phyloP scores from a whole-genome alignment of 2,113 vertebrate species.

The Sinocyclocheilus anophthalmus region DNA sequence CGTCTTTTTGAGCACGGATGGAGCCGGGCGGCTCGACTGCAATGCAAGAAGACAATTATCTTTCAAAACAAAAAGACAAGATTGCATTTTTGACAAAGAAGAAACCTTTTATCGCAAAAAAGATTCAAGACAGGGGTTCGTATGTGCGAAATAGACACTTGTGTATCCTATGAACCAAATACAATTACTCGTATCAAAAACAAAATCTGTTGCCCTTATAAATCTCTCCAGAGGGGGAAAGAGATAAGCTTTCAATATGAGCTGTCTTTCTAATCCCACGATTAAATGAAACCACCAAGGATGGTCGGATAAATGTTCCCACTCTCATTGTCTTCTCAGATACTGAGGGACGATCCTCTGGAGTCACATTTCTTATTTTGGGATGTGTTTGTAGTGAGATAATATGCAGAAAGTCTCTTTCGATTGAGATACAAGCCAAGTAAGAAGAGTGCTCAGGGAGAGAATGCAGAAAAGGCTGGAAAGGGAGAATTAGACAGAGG shows the following conservation, averaged over 20 bases:
- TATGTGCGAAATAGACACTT: slow-evolving; percentile 75
- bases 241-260: slow-evolving; percentile 77
- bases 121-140: slow-evolving; percentile 59
- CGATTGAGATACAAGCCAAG: not conserved
- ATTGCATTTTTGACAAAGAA: slow-evolving; percentile 39
- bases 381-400: slow-evolving; percentile 29
- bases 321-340: slow-evolving; percentile 64
- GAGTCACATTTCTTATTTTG: slow-evolving; percentile 53
- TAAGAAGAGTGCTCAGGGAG: slow-evolving; percentile 26
- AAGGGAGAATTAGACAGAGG: not conserved
- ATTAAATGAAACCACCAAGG: slow-evolving; percentile 77
- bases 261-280: slow-evolving; percentile 74
- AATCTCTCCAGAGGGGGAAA: slow-evolving; percentile 73
- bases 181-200: slow-evolving; percentile 84
- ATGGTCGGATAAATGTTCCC: slow-evolving; percentile 64
- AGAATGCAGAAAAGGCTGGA: not conserved
- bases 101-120: slow-evolving; percentile 18
- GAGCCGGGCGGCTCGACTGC: not conserved
- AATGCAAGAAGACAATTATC: slow-evolving; percentile 26
- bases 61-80: slow-evolving; percentile 37
- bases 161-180: slow-evolving; percentile 81
- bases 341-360: slow-evolving; percentile 63
- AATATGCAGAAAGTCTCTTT: slow-evolving; percentile 39
- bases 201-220: slow-evolving; percentile 73
- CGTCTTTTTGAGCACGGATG: slow-evolving; percentile 11